A percentile compares a stretch with the other conserved stretches of the same genome.
These are phyloP conservation scores for Clarias batrachus DNA, from an alignment of 2,113 vertebrate genomes.

Conservation along the genomic window DNA sequence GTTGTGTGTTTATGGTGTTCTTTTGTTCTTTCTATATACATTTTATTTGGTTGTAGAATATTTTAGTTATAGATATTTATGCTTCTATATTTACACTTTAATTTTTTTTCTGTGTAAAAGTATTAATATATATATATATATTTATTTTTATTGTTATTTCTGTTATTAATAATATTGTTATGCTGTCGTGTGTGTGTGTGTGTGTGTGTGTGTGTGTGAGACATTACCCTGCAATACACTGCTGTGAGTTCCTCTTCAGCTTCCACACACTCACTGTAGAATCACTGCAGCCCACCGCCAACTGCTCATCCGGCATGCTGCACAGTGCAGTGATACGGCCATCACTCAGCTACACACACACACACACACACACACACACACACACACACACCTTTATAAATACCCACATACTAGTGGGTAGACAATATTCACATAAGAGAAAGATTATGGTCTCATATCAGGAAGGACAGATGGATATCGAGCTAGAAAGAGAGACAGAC, in stretches of 20 bases:
- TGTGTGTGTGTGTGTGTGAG: background rate
- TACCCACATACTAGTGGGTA: background rate
- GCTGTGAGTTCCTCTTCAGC: slow-evolving; percentile 58
- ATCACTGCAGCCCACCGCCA: slow-evolving; percentile 61
- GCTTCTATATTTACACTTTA: too few species aligned
- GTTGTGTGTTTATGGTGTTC: background rate
- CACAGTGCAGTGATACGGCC: slow-evolving; percentile 55
- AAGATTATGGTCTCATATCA: too few species aligned
- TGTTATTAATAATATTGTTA: background rate
- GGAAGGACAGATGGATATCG: background rate
- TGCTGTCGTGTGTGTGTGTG: background rate
- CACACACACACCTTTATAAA: slow-evolving; percentile 12
- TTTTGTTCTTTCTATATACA: background rate
- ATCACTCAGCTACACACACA: slow-evolving; percentile 57
- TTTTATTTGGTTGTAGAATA: too few species aligned
- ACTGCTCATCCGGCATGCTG: slow-evolving; percentile 58
- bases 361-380: slow-evolving; percentile 22
- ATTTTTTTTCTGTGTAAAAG: too few species aligned
- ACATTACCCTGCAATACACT: slow-evolving; percentile 51
- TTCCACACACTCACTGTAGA: slow-evolving; percentile 63
- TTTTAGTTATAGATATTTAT: too few species aligned
- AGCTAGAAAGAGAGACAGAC: too few species aligned
- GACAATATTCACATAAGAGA: background rate
- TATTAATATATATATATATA: too few species aligned
- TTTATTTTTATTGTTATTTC: too few species aligned